phyloP scores from a whole-genome alignment of 2,797 vertebrate species.

The Botia kubotai region DNA sequence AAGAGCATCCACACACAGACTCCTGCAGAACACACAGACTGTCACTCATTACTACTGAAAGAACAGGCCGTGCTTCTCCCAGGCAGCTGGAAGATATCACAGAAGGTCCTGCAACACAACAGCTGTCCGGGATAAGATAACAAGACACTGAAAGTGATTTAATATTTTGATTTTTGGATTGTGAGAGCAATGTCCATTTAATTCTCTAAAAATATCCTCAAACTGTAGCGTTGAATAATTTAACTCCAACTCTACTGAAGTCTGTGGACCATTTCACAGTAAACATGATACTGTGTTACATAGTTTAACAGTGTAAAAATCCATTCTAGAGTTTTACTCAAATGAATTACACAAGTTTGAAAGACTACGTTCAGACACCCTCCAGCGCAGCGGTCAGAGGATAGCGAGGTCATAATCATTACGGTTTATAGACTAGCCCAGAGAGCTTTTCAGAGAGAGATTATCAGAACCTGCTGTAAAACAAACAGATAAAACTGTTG shows the following conservation, averaged over 20 bases:
- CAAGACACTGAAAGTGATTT: not conserved
- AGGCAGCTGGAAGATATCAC: not conserved
- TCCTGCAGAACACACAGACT: conserved; percentile 72
- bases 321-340: not conserved
- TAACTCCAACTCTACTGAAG: not conserved
- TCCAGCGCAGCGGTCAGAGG: not conserved
- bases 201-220: not conserved
- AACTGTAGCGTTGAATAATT: not conserved
- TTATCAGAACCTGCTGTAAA: conserved; percentile 40
- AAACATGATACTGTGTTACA: not conserved
- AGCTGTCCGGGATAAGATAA: not conserved
- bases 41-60: not conserved
- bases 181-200: not conserved
- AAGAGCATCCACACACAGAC: conserved; percentile 91
- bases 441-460: conserved; percentile 15
- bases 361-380: not conserved
- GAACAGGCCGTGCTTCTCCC: not conserved
- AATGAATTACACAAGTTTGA: not conserved
- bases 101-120: not conserved
- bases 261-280: not conserved
- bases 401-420: conserved; percentile 30
- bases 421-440: conserved; percentile 24
- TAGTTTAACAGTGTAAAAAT: not conserved
- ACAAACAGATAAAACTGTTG: conserved; percentile 30
- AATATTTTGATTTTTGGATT: not conserved